phyloP scores from a whole-genome alignment of 2,797 vertebrate species.

The Sebastes variabilis region DNA sequence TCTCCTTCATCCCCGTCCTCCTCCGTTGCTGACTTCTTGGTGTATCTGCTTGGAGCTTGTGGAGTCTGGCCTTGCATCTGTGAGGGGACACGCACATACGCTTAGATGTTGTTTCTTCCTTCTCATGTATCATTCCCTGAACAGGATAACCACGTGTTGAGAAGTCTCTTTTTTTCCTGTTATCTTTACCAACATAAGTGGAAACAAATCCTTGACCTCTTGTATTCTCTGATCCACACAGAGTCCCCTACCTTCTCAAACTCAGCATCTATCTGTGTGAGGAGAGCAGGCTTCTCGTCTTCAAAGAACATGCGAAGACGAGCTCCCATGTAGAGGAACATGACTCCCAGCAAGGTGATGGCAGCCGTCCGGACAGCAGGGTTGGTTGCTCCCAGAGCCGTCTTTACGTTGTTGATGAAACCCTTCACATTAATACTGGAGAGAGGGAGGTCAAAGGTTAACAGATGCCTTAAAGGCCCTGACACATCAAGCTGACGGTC shows the following conservation, averaged over 20 bases:
- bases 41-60: constrained; percentile 85
- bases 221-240: background rate
- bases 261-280: constrained; percentile 94
- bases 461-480: background rate
- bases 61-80: constrained; percentile 95
- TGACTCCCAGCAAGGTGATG: constrained; percentile 93
- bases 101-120: background rate
- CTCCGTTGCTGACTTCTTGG: constrained; percentile 73
- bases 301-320: constrained; percentile 98
- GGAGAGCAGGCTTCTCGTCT: constrained; percentile 96
- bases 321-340: constrained; percentile 95
- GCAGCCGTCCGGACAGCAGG: constrained; percentile 94
- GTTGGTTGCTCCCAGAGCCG: constrained; percentile 95
- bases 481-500: too few relatives aligned
- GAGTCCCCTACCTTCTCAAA: constrained; percentile 90
- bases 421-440: constrained; percentile 94
- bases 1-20: constrained; percentile 76
- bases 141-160: background rate
- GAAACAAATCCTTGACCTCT: background rate
- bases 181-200: background rate
- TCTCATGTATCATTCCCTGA: too few relatives aligned
- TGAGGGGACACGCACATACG: background rate
- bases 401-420: constrained; percentile 98
- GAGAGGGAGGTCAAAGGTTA: constrained; percentile 1
- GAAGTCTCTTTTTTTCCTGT: background rate